Evolutionary conservation across 2,113 vertebrate genomes (phyloP).

Genomic region (Sula dactylatra): DNA sequence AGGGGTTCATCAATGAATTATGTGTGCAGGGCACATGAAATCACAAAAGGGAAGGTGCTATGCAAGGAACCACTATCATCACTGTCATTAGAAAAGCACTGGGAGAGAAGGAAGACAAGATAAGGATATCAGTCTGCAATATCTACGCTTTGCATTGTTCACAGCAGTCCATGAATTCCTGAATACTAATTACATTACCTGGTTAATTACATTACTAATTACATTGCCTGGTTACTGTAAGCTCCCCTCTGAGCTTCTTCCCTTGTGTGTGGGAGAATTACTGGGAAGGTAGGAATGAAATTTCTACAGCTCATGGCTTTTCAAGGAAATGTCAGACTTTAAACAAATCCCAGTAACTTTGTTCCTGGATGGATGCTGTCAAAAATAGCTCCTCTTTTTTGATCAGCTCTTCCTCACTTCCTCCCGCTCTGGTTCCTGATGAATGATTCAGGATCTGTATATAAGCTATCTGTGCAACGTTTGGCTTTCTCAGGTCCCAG

Average conservation of each 20-base stretch:
- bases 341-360: neutral
- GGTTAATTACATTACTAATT: neutral
- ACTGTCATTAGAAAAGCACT: constrained; percentile 24
- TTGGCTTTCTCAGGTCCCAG: constrained; percentile 17
- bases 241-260: neutral
- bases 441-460: constrained; percentile 68
- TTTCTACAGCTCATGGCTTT: neutral
- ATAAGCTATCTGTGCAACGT: constrained; percentile 8
- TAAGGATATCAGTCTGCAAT: neutral
- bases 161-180: constrained; percentile 12
- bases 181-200: constrained; percentile 15
- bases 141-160: neutral
- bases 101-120: constrained; percentile 39
- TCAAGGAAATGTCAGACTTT: neutral
- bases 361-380: neutral
- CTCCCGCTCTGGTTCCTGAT: constrained; percentile 1
- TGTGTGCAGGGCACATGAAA: neutral
- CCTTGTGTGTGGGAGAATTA: neutral
- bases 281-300: neutral
- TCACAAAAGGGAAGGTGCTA: neutral
- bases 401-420: neutral
- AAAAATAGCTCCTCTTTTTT: constrained; percentile 30
- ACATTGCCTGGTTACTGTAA: neutral
- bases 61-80: neutral
- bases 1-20: neutral